Conservation (phyloP, 2,888 invertebrate genomes). For the Sphaerophoria taeniata region DNA sequence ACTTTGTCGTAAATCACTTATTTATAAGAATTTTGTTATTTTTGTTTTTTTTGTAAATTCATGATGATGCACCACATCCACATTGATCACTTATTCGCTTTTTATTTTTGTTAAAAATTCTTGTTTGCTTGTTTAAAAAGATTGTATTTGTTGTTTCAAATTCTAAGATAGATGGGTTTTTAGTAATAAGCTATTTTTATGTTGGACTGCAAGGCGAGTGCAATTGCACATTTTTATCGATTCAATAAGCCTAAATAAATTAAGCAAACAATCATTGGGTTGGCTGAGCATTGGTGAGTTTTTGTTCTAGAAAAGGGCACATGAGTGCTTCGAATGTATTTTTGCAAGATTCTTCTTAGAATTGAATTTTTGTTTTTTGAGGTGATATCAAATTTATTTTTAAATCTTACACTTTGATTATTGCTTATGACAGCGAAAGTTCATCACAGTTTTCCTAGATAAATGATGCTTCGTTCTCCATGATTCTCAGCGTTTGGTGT, state of each 20-base stretch:
- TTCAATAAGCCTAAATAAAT: conserved; percentile 69
- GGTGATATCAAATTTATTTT: conserved; percentile 72
- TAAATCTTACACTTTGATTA: conserved; percentile 50
- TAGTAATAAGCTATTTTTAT: conserved; percentile 68
- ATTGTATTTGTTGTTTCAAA: conserved; percentile 22
- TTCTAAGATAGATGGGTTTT: conserved; percentile 42
- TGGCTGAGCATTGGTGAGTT: conserved; percentile 61
- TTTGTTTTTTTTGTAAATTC: conserved; percentile 34
- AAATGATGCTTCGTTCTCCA: too few relatives aligned
- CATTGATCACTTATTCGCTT: conserved; percentile 22
- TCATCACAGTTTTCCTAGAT: too few relatives aligned
- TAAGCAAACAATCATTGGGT: conserved; percentile 55
- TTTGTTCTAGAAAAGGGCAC: conserved; percentile 1
- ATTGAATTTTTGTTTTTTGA: conserved; percentile 35
- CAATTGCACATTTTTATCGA: conserved; percentile 24
- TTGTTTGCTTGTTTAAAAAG: conserved; percentile 60
- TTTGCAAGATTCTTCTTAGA: conserved; percentile 23
- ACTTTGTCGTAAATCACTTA: conserved; percentile 68
- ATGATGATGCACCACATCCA: conserved; percentile 45
- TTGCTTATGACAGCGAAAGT: too few relatives aligned
- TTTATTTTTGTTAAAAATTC: conserved; percentile 33
- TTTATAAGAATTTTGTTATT: conserved; percentile 50
- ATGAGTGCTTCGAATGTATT: conserved; percentile 57
- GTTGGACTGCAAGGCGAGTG: conserved; percentile 38
- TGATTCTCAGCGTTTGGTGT: too few relatives aligned